These are phyloP conservation scores for Urocynchramus pylzowi DNA, from an alignment of 2,113 vertebrate genomes.

Conservation along the genomic window DNA sequence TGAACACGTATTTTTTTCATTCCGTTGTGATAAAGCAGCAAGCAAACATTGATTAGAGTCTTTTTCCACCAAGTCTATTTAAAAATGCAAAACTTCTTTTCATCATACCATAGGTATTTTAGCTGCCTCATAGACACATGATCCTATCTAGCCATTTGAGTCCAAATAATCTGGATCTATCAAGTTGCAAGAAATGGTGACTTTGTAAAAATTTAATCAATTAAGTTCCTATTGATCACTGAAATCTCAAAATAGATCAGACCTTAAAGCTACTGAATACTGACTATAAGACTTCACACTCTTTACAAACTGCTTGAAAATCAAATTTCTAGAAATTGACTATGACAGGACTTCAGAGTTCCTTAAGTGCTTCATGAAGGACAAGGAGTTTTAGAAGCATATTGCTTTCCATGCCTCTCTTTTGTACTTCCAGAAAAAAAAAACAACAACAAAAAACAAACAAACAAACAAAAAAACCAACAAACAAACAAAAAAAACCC, in stretches of 20 bases:
- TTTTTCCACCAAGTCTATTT: not conserved
- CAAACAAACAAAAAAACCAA: not conserved
- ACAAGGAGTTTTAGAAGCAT: not conserved
- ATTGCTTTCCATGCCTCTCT: not conserved
- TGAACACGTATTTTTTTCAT: not conserved
- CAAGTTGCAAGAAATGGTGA: not conserved
- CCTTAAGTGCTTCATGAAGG: not conserved
- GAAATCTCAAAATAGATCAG: not conserved
- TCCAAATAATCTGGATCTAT: not conserved
- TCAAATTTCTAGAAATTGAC: not conserved
- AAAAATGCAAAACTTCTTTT: not conserved
- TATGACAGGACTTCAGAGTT: not conserved
- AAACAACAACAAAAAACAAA: not conserved
- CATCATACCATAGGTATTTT: not conserved
- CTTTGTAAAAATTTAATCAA: not conserved
- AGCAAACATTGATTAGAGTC: not conserved
- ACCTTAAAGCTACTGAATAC: not conserved
- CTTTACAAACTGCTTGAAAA: not conserved
- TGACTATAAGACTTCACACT: not conserved
- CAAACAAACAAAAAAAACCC: too few species aligned
- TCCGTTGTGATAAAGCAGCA: not conserved
- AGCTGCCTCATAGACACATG: not conserved
- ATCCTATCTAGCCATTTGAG: not conserved
- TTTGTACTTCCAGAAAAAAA: not conserved
- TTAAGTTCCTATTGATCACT: not conserved